Conservation (phyloP, 2,113 vertebrate species). For the Caretta caretta region DNA sequence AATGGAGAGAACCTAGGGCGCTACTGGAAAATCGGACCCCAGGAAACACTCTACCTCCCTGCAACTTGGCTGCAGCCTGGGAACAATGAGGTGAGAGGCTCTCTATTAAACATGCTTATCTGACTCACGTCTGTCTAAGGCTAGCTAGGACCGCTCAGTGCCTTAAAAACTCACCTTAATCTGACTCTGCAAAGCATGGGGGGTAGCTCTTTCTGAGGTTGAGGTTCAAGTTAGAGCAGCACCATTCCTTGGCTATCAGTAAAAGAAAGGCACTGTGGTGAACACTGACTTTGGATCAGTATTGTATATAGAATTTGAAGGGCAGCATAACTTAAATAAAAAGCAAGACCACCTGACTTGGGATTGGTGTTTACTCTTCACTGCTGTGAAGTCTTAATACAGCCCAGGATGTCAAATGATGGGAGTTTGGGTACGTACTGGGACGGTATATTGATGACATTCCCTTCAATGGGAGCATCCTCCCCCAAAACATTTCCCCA, state of each 20-base stretch:
- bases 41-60: conserved; percentile 92
- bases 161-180: neutral
- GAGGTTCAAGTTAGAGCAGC: neutral
- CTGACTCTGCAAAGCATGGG: fast-evolving
- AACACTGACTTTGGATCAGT: fast-evolving
- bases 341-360: neutral
- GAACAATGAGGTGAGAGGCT: conserved; percentile 87
- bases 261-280: neutral
- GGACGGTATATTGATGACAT: neutral
- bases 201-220: neutral
- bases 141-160: fast-evolving
- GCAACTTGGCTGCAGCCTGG: conserved; percentile 88
- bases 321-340: neutral
- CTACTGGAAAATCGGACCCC: conserved; percentile 96
- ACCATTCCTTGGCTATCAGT: neutral
- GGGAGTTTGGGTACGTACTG: no score
- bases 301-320: conserved; percentile 8
- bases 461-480: neutral
- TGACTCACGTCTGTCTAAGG: neutral
- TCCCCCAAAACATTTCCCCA: neutral
- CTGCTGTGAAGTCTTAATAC: neutral
- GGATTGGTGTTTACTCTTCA: neutral
- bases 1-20: conserved; percentile 93
- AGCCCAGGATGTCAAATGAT: neutral
- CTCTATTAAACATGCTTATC: neutral